These are phyloP conservation scores for Elaphurus davidianus DNA, from an alignment of 2,113 vertebrate genomes.

Conservation along the genomic window DNA sequence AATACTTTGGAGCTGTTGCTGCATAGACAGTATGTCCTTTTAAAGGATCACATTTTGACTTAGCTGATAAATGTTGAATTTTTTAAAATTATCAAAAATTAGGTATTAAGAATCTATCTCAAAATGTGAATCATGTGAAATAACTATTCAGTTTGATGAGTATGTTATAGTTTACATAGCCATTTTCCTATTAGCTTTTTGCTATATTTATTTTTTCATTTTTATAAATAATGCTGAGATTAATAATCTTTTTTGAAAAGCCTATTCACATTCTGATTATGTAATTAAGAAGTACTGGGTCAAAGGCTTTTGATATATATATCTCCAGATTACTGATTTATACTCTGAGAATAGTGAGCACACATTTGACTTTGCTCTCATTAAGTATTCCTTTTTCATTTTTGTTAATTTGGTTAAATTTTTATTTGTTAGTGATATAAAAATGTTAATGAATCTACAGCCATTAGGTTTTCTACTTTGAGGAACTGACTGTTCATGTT, in stretches of 20 bases:
- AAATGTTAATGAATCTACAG: not conserved
- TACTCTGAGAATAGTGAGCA: not conserved
- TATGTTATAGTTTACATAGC: not conserved
- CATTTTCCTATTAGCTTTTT: not conserved
- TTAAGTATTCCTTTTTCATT: not conserved
- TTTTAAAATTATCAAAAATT: conserved; percentile 82
- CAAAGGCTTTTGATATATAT: not conserved
- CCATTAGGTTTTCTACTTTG: not conserved
- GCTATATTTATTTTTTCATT: not conserved
- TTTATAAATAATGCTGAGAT: not conserved
- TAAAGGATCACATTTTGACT: conserved; percentile 71
- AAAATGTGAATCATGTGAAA: conserved; percentile 78
- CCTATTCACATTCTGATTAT: not conserved
- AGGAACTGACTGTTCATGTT: not conserved
- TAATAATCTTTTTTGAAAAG: not conserved
- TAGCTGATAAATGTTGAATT: conserved; percentile 68
- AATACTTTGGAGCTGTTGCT: conserved; percentile 74
- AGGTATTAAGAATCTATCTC: conserved; percentile 78
- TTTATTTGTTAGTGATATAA: not conserved
- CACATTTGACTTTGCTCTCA: not conserved
- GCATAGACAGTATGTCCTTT: conserved; percentile 62
- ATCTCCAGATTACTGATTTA: not conserved
- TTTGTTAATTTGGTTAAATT: not conserved
- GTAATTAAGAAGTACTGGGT: not conserved
- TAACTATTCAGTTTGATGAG: not conserved